Conservation (phyloP, 2,888 invertebrate genomes). For the Pollenia angustigena region DNA sequence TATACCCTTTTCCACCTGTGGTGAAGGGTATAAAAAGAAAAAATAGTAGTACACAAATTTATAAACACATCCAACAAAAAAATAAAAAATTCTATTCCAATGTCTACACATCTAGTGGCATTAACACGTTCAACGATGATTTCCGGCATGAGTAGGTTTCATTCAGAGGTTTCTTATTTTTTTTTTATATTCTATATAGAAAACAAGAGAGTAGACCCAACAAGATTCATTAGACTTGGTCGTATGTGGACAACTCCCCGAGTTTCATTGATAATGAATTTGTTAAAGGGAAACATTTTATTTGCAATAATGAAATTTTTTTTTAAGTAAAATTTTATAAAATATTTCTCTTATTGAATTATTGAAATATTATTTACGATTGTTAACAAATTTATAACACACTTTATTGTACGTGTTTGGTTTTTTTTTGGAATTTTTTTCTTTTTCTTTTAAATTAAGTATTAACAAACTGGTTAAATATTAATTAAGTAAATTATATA, state of each 20-base stretch:
- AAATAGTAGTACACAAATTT: too few relatives aligned
- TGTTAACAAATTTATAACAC: conserved; percentile 37
- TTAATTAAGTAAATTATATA: neutral
- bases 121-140: conserved; percentile 74
- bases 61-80: neutral
- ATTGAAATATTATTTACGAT: conserved; percentile 8
- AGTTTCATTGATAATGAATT: neutral
- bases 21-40: too few relatives aligned
- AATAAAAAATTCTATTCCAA: neutral
- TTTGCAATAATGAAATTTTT: neutral
- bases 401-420: conserved; percentile 20
- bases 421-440: conserved; percentile 26
- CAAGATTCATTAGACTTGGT: conserved; percentile 34
- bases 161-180: conserved; percentile 60
- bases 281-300: neutral
- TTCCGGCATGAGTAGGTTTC: conserved; percentile 77
- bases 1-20: too few relatives aligned
- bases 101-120: conserved; percentile 39
- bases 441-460: neutral
- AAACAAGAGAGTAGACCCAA: neutral
- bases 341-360: neutral
- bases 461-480: conserved; percentile 20
- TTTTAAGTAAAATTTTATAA: too few relatives aligned
- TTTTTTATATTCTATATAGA: conserved; percentile 9
- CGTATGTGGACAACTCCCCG: neutral